Evolutionary conservation across 2,113 vertebrate species (phyloP).

Genomic region (Leuciscus idus): DNA sequence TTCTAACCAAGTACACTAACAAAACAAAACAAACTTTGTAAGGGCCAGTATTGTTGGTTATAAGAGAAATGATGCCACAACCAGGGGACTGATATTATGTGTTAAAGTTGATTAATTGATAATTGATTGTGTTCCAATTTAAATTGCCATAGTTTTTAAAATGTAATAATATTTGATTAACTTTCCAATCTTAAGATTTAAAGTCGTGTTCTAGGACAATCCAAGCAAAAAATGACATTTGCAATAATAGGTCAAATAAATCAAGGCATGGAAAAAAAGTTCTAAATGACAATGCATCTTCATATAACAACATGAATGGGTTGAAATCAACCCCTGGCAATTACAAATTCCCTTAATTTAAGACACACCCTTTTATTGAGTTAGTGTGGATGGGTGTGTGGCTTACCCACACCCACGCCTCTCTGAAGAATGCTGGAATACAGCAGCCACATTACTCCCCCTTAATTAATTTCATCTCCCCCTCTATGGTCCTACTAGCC

Average conservation of each 20-base stretch:
- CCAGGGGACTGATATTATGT: background rate
- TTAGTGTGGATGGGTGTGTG: background rate
- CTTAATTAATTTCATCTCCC: background rate
- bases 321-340: background rate
- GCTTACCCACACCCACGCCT: background rate
- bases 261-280: too few species aligned
- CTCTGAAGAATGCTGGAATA: constrained; percentile 17
- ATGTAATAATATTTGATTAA: background rate
- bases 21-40: too few species aligned
- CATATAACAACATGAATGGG: background rate
- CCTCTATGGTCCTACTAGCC: background rate
- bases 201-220: background rate
- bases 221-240: too few species aligned
- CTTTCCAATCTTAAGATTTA: background rate
- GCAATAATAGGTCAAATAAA: too few species aligned
- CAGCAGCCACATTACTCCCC: background rate
- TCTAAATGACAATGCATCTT: too few species aligned
- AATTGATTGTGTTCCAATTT: background rate
- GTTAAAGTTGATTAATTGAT: background rate
- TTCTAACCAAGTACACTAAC: too few species aligned
- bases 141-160: background rate
- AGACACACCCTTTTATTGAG: background rate
- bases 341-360: background rate
- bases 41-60: background rate
- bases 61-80: background rate